These are phyloP conservation scores for Aphaenogaster floridana DNA, from an alignment of 1,140 invertebrate species.

Conservation along the genomic window DNA sequence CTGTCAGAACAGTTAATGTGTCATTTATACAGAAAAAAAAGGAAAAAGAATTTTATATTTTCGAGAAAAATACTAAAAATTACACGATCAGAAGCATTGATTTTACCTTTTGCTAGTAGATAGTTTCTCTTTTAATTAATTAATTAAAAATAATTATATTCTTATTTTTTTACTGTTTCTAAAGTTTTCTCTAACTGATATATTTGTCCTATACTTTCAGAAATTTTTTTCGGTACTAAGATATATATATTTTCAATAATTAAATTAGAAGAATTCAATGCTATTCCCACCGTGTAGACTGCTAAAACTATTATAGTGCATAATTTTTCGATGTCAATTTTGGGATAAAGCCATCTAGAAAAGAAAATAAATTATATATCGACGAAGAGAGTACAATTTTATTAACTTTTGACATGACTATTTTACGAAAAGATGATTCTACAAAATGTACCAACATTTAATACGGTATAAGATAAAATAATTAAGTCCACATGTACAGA, in stretches of 20 bases:
- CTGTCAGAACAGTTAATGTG: conserved; percentile 6
- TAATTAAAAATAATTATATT: neutral
- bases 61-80: conserved; percentile 40
- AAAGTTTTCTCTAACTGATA: neutral
- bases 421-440: conserved; percentile 37
- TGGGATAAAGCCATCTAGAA: neutral
- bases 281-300: conserved; percentile 18
- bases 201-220: conserved; percentile 2
- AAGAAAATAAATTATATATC: conserved; percentile 3
- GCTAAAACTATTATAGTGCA: neutral
- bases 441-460: conserved; percentile 14
- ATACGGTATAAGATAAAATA: conserved; percentile 1
- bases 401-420: conserved; percentile 54
- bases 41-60: conserved; percentile 48
- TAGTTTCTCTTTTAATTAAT: conserved; percentile 10
- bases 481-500: conserved; percentile 18
- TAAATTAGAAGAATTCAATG: conserved; percentile 25
- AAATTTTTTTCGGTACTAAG: neutral
- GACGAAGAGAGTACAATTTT: conserved; percentile 32
- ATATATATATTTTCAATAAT: conserved; percentile 4
- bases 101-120: neutral
- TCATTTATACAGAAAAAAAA: conserved; percentile 16
- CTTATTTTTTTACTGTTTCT: neutral
- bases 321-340: conserved; percentile 13
- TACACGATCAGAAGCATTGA: neutral